phyloP scores from a whole-genome alignment of 2,113 vertebrate genomes.

The Bubo scandiacus region DNA sequence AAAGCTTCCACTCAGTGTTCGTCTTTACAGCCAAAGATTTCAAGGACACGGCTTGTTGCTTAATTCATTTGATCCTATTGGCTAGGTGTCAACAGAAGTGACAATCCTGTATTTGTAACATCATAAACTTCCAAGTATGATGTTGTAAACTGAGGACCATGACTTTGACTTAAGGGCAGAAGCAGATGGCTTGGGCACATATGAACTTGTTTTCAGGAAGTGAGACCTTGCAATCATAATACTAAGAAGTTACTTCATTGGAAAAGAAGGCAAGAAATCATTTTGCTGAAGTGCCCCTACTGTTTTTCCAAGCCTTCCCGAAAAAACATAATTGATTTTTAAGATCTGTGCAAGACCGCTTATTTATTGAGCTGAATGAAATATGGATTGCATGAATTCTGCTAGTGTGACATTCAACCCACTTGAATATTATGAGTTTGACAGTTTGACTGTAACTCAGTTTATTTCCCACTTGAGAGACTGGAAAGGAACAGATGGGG shows the following conservation, averaged over 20 bases:
- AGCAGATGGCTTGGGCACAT: constrained; percentile 26
- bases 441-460: constrained; percentile 63
- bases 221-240: neutral
- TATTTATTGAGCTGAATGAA: constrained; percentile 39
- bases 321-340: constrained; percentile 15
- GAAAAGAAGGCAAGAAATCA: constrained; percentile 36
- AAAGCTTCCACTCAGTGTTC: neutral
- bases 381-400: constrained; percentile 49
- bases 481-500: constrained; percentile 63
- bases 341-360: neutral
- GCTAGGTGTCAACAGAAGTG: constrained; percentile 50
- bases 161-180: constrained; percentile 66
- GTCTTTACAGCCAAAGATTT: constrained; percentile 16
- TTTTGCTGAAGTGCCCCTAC: neutral
- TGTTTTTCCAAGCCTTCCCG: neutral
- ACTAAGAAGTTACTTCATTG: constrained; percentile 22
- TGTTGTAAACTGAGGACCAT: constrained; percentile 63
- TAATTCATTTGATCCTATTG: constrained; percentile 66
- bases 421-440: constrained; percentile 54
- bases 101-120: constrained; percentile 52
- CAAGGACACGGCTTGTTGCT: constrained; percentile 49
- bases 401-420: constrained; percentile 57
- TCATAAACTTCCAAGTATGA: constrained; percentile 66
- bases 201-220: constrained; percentile 46
- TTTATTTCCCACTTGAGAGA: constrained; percentile 66